Evolutionary conservation across 2,113 vertebrate genomes (phyloP).

Genomic region (Rallus limicola): DNA sequence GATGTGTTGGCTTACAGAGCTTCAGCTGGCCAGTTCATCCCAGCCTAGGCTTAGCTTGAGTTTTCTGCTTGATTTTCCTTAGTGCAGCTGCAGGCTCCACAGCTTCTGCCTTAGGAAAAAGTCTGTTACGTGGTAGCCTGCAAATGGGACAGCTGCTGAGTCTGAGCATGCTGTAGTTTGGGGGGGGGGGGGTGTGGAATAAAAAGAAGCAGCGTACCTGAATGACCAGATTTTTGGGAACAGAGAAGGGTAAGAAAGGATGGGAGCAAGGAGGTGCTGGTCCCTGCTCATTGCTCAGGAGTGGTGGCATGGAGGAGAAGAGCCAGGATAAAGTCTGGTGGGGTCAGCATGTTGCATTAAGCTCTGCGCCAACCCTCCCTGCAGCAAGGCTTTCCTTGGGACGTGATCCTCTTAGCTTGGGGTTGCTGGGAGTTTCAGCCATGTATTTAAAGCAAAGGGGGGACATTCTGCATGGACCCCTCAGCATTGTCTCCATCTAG

Average conservation of each 20-base stretch:
- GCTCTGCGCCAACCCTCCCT: rapidly evolving
- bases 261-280: background rate
- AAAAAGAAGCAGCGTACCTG: background rate
- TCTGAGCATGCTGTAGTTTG: background rate
- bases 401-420: background rate
- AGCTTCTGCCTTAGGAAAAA: background rate
- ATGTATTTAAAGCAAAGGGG: background rate
- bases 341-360: rapidly evolving
- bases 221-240: background rate
- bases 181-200: too few species aligned
- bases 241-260: background rate
- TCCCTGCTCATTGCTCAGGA: background rate
- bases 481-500: rapidly evolving
- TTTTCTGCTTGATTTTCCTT: background rate
- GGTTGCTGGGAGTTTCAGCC: background rate
- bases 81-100: background rate
- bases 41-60: background rate
- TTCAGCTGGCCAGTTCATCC: background rate
- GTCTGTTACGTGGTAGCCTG: background rate
- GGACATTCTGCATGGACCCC: rapidly evolving
- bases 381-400: background rate
- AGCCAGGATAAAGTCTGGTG: background rate
- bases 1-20: background rate
- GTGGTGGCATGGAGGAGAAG: background rate
- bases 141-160: background rate